phyloP scores from a whole-genome alignment of 2,888 invertebrate genomes.

The Melikaiella ostensackeni region DNA sequence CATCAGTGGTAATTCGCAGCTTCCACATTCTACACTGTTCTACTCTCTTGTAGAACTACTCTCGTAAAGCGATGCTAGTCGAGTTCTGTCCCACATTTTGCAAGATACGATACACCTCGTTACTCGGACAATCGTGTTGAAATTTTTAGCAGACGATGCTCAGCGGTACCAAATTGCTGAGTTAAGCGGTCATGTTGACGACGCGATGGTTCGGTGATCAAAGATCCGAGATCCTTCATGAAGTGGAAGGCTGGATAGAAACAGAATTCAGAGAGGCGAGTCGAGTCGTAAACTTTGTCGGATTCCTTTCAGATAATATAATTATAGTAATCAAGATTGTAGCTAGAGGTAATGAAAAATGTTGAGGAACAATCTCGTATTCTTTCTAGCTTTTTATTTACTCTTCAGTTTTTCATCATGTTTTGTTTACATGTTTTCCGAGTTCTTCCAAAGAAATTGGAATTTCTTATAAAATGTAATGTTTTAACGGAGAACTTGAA shows the following conservation, averaged over 20 bases:
- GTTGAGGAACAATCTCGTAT: neutral
- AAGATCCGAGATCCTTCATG: constrained; percentile 57
- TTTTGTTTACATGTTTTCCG: too few relatives aligned
- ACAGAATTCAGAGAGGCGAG: neutral
- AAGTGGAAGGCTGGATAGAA: neutral
- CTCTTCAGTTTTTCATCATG: too few relatives aligned
- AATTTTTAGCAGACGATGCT: constrained; percentile 61
- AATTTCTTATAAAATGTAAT: too few relatives aligned
- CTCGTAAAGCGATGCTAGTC: constrained; percentile 17
- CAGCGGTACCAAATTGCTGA: constrained; percentile 59
- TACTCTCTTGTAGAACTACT: constrained; percentile 22
- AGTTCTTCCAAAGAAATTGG: too few relatives aligned
- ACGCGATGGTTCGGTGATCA: constrained; percentile 60
- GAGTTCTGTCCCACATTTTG: constrained; percentile 20
- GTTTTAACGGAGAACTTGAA: too few relatives aligned
- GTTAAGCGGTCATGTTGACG: constrained; percentile 58
- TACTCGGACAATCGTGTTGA: constrained; percentile 65
- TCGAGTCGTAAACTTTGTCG: constrained; percentile 5
- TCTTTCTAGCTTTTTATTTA: too few relatives aligned
- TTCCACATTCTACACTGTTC: constrained; percentile 3
- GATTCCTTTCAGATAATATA: neutral
- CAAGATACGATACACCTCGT: constrained; percentile 54
- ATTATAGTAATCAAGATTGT: neutral
- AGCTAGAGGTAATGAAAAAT: neutral
- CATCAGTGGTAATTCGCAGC: constrained; percentile 8